Percentiles rank a stretch among this genome's conserved stretches.
Conservation (phyloP, 2,113 vertebrate genomes). For the Pelobates fuscus region DNA sequence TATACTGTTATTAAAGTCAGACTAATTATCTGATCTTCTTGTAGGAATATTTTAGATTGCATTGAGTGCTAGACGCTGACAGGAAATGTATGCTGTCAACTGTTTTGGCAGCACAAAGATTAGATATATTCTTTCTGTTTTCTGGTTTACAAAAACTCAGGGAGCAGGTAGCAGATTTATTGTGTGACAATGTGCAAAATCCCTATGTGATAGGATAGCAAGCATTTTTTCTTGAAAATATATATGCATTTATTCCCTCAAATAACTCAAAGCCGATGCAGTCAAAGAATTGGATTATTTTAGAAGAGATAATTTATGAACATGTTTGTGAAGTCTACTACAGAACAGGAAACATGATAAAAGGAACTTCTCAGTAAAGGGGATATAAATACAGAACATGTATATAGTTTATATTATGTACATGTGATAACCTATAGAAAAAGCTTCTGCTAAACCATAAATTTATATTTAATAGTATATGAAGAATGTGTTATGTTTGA, state of each 20-base stretch:
- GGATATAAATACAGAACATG: no score
- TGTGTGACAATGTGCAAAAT: constrained; percentile 9
- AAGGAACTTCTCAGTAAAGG: no score
- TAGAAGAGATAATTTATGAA: neutral
- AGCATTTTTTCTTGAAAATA: neutral
- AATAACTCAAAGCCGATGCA: neutral
- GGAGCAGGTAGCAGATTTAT: constrained; percentile 1
- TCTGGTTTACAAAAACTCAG: neutral
- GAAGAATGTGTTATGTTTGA: no score
- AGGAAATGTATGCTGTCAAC: constrained; percentile 23
- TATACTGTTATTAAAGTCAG: no score
- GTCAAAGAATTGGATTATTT: neutral
- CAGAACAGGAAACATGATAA: neutral
- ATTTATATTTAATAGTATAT: no score
- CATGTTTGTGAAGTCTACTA: neutral
- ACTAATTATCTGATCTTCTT: no score
- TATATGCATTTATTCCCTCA: constrained; percentile 3
- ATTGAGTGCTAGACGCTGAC: neutral
- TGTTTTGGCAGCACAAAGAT: constrained; percentile 17
- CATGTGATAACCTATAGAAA: no score
- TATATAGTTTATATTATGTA: no score
- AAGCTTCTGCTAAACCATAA: no score
- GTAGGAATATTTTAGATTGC: neutral
- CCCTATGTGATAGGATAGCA: neutral
- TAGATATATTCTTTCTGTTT: constrained; percentile 23